phyloP scores from a whole-genome alignment of 2,888 invertebrate genomes.

The Clusia tigrina region DNA sequence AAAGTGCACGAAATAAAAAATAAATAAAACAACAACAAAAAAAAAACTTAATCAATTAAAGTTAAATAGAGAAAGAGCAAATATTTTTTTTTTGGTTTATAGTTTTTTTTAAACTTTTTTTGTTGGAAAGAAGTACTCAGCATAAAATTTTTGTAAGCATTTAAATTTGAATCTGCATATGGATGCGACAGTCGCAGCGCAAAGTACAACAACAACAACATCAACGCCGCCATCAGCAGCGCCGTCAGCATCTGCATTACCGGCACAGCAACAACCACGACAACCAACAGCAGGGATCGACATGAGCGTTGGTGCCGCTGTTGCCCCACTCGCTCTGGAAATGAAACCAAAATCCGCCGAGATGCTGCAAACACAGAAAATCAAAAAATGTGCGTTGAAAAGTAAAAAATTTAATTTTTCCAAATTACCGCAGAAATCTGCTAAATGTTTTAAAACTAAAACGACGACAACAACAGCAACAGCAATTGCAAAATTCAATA shows the following conservation, averaged over 20 bases:
- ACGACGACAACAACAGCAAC: conserved; percentile 1
- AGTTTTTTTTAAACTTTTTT: neutral
- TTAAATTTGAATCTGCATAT: neutral
- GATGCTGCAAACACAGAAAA: conserved; percentile 44
- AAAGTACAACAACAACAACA: conserved; percentile 30
- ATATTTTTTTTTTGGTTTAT: neutral
- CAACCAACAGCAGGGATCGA: conserved; percentile 47
- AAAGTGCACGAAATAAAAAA: conserved; percentile 21
- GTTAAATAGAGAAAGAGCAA: neutral
- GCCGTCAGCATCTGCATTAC: conserved; percentile 9
- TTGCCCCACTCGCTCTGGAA: conserved; percentile 54
- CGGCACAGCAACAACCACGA: conserved; percentile 24
- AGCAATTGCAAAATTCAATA: neutral
- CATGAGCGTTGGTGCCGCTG: conserved; percentile 47
- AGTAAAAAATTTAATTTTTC: neutral
- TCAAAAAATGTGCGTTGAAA: conserved; percentile 47
- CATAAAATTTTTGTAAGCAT: neutral
- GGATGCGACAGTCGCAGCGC: conserved; percentile 8
- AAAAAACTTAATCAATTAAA: conserved; percentile 4
- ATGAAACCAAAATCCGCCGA: conserved; percentile 52
- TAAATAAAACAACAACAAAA: conserved; percentile 17
- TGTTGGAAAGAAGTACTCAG: neutral
- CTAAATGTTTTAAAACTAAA: neutral
- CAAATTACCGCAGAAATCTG: neutral
- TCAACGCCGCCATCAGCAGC: neutral